Evolutionary conservation across 30 jellyfish, hydroid and myxozoan species (phyloP), one percentile per base, ranked within the genome.

Genomic region (Phacellophora camtschatica): DNA sequence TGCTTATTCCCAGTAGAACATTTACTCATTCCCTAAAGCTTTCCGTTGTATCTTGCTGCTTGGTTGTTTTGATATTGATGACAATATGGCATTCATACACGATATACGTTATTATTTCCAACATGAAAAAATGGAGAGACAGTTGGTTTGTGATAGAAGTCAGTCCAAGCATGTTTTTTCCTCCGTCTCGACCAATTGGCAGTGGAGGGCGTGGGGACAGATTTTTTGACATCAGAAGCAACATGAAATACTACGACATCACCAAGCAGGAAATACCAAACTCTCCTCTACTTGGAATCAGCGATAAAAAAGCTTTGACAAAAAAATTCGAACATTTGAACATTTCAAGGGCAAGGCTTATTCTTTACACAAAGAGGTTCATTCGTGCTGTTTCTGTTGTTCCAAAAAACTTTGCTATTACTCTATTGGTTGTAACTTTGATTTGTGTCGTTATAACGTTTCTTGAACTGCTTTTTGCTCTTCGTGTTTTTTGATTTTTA

Each of bases 61-160:
- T 89, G 54, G 50, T 50, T 4, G 58, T 89, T 34, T 4, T 87
- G 65, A 5, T 54, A 10, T 15, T 77, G 51, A 71, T 87, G 2
- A 25, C 87, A n/a, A 15, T 36, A 29, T 89, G 97, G 97, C 97
- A 89, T 59, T 67, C 79, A 5, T 89, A 71, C 45, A 31, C 89
- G 8, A 62, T 89, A 5, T 74, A 56, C 31, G 89, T 75, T 54
- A 75, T 74, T 10, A 43, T 36, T 1, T 45, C 34, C 4, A 89
- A 89, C 65, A 28, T 61, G 42, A 53, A 57, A 45, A 73, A 71
- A 50, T 89, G 97, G 97, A 64, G 30, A 64, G 78, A 65, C 6
- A 59, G 89, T 37, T 89, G 97, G 97, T 89, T 89, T 71, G 68
- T 88, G 6, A 15, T 82, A 5, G 85, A 82, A 55, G 97, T 89